These are phyloP conservation scores for Psylliodes chrysocephalus DNA, from an alignment of 2,888 invertebrate species.

Conservation along the genomic window DNA sequence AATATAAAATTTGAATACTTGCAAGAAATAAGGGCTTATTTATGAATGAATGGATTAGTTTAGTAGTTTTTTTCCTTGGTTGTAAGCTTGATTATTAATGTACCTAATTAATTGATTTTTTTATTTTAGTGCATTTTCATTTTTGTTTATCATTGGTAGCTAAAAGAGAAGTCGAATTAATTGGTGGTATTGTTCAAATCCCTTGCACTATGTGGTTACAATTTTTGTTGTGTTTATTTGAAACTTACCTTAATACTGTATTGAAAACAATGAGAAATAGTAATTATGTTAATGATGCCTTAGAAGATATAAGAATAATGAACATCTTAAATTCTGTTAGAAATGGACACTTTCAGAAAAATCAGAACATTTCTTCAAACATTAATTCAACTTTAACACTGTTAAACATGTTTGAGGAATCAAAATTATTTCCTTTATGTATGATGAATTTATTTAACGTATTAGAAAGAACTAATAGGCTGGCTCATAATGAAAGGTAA, in stretches of 20 bases:
- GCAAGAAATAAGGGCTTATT: too few relatives aligned
- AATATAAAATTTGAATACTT: too few relatives aligned
- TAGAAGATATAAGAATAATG: slow-evolving; percentile 59
- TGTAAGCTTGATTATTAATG: too few relatives aligned
- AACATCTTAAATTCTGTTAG: slow-evolving; percentile 55
- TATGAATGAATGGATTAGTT: too few relatives aligned
- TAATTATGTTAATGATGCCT: slow-evolving; percentile 57
- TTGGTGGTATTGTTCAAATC: slow-evolving; percentile 66
- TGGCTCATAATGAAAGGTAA: slow-evolving; percentile 70
- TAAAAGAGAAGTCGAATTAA: slow-evolving; percentile 66
- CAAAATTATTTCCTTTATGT: slow-evolving; percentile 70
- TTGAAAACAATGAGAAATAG: slow-evolving; percentile 57
- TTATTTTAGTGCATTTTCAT: slow-evolving; percentile 66
- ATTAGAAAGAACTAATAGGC: slow-evolving; percentile 69
- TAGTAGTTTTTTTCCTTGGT: too few relatives aligned
- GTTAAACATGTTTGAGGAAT: slow-evolving; percentile 63
- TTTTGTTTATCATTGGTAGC: slow-evolving; percentile 68
- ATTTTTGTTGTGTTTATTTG: slow-evolving; percentile 65
- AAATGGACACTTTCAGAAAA: slow-evolving; percentile 38
- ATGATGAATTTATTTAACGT: slow-evolving; percentile 72
- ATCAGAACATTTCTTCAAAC: not conserved
- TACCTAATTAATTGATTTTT: too few relatives aligned
- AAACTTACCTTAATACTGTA: slow-evolving; percentile 62
- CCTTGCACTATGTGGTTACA: slow-evolving; percentile 70
- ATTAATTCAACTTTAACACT: slow-evolving; percentile 39